Percentiles rank a stretch among this genome's conserved stretches.
Conservation (phyloP, 64 coral and sea anemone species). For the Dendrophyllia cribrosa region DNA sequence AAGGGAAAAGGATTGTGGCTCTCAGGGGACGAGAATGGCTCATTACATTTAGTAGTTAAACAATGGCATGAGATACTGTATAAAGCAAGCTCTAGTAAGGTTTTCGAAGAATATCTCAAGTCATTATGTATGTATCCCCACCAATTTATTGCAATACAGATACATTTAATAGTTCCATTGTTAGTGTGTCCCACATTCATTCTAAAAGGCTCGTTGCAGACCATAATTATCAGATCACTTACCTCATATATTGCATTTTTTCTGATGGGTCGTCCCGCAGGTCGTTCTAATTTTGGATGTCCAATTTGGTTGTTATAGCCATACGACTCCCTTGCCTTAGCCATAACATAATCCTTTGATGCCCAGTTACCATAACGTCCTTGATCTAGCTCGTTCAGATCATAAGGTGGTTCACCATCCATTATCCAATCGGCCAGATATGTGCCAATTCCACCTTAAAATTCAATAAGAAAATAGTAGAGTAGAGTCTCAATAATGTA, state of each 20-base stretch:
- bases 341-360: constrained; percentile 78
- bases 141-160: too few species aligned
- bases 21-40: too few species aligned
- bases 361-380: constrained; percentile 98
- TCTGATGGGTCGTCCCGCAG: constrained; percentile 78
- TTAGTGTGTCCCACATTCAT: too few species aligned
- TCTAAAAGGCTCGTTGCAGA: too few species aligned
- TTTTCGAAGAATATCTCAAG: too few species aligned
- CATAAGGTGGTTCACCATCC: constrained; percentile 87
- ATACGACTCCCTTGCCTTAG: constrained; percentile 89
- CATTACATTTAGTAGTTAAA: too few species aligned
- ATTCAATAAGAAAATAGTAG: not conserved
- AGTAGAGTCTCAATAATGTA: too few species aligned
- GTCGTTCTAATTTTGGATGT: constrained; percentile 85
- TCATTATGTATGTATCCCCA: too few species aligned
- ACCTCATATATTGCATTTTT: constrained; percentile 93
- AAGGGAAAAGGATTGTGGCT: too few species aligned
- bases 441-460: constrained; percentile 85
- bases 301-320: constrained; percentile 79
- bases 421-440: constrained; percentile 95
- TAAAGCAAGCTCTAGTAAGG: too few species aligned
- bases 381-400: constrained; percentile 90
- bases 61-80: too few species aligned
- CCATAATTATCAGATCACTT: not conserved
- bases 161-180: too few species aligned